phyloP scores from a whole-genome alignment of 2,888 invertebrate species.

The Microctonus aethiopoides region DNA sequence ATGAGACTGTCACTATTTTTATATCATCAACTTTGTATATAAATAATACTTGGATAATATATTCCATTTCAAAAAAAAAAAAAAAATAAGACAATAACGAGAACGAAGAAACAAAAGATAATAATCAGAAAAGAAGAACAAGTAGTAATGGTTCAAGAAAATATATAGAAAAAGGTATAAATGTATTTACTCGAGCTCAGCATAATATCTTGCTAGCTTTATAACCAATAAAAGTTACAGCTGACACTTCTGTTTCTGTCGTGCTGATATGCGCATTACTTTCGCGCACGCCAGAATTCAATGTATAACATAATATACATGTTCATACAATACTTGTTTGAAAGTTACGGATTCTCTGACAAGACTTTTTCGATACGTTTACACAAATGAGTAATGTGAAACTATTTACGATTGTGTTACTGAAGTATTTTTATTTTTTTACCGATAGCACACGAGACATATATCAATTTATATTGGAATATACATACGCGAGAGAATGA shows the following conservation, averaged over 20 bases:
- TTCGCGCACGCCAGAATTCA: background rate
- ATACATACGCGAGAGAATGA: background rate
- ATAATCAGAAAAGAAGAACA: background rate
- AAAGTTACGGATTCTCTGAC: constrained; percentile 2
- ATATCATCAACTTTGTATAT: too few species aligned
- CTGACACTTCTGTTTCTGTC: constrained; percentile 56
- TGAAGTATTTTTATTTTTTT: background rate
- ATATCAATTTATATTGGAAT: background rate
- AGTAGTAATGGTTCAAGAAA: background rate
- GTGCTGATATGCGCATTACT: constrained; percentile 47
- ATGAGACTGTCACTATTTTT: background rate
- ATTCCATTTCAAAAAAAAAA: too few species aligned
- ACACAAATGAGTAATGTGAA: constrained; percentile 40
- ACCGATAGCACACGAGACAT: background rate
- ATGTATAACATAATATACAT: too few species aligned
- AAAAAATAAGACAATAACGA: too few species aligned
- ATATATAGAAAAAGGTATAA: constrained; percentile 44
- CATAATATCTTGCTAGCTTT: constrained; percentile 59
- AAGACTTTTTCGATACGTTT: constrained; percentile 14
- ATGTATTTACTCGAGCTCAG: constrained; percentile 60
- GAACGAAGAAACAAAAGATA: too few species aligned
- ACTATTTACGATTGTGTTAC: constrained; percentile 35
- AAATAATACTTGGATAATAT: too few species aligned
- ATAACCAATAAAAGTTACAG: constrained; percentile 65
- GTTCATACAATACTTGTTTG: constrained; percentile 24